Evolutionary conservation across 2,888 invertebrate species (phyloP).

Genomic region (Lissocephala sabroskyi): DNA sequence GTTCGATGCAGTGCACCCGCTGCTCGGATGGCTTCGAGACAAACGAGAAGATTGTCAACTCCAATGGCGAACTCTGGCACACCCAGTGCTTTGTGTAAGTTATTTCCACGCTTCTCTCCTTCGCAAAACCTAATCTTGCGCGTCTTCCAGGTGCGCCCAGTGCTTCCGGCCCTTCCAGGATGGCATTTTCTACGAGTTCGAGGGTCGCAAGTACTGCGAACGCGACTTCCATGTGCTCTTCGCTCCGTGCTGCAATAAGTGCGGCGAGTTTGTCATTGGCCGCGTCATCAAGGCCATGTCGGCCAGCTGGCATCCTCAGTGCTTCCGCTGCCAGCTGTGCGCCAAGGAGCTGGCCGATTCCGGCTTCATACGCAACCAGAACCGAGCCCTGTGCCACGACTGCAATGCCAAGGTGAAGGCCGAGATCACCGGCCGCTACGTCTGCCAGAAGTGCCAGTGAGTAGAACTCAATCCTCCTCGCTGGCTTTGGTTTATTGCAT

Average conservation of each 20-base stretch:
- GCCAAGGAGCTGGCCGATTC: constrained; percentile 92
- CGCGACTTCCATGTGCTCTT: constrained; percentile 98
- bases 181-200: constrained; percentile 98
- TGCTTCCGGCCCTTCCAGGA: constrained; percentile 98
- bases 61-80: constrained; percentile 98
- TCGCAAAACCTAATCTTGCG: background rate
- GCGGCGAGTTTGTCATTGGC: constrained; percentile 96
- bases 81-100: constrained; percentile 99
- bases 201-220: constrained; percentile 99
- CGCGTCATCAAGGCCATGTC: constrained; percentile 99
- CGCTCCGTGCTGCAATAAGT: constrained; percentile 92
- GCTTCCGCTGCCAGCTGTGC: constrained; percentile 97
- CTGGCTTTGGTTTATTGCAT: background rate
- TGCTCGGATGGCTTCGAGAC: constrained; percentile 97
- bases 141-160: constrained; percentile 88
- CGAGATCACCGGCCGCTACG: constrained; percentile 94
- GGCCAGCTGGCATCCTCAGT: constrained; percentile 98
- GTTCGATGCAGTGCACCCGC: constrained; percentile 94
- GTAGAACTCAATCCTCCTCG: constrained; percentile 69
- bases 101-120: constrained; percentile 1
- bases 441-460: constrained; percentile 99
- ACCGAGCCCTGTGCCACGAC: constrained; percentile 90
- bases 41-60: constrained; percentile 98
- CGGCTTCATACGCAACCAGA: constrained; percentile 94
- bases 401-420: constrained; percentile 98